Base-by-base conservation (phyloP, 2,797 vertebrate species). In the Eulemur albifrons region DNA sequence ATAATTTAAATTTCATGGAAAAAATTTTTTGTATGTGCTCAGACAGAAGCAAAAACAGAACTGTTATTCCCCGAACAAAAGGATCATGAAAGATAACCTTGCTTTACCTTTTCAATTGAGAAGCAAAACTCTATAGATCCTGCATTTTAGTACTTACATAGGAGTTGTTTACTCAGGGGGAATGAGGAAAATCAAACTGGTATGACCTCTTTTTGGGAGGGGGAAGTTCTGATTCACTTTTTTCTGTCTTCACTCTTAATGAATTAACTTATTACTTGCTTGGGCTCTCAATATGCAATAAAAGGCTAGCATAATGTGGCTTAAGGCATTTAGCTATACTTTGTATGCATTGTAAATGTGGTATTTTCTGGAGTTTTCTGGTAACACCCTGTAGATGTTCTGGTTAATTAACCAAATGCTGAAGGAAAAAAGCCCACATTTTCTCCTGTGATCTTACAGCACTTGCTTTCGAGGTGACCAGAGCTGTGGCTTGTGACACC, bases 1-100 rank as follows among this genome's bases (percentile, higher is more conserved):
- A 80, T 77, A 73, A 63, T 95, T 93, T 90, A 67, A 95, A 40
- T 96, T 85, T 25, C 18, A 59, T 25, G 32, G 38, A 17, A 4
- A 65, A 63, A 65, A 79, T 23, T 81, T 84, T 72, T 70, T 45
- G 7, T 43, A 59, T 92, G 17, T 75, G 27, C 61, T 61, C 23
- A 90, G 35, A 40, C 38, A 43, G 52, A 73, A 48, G 32, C 32
- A 43, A 70, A 92, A 50, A n/a, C n/a, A 89, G 15, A 82, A 54
- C n/a, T 81, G 2, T 63, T 84, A 83, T n/a, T 79, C 45, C 7
- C 21, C 72, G 35, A 65, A 13, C 43, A 59, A 84, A 87, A 72
- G 18, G 12, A 67, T 81, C 30, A 14, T 35, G 63, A 88, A 88
- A 75, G 75, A 81, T 75, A 72, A 76, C 7, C 21, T 52, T 7